Percentiles rank a stretch among this genome's conserved stretches.
These are phyloP conservation scores for Leuciscus idus DNA, from an alignment of 2,113 vertebrate genomes.

Conservation along the genomic window DNA sequence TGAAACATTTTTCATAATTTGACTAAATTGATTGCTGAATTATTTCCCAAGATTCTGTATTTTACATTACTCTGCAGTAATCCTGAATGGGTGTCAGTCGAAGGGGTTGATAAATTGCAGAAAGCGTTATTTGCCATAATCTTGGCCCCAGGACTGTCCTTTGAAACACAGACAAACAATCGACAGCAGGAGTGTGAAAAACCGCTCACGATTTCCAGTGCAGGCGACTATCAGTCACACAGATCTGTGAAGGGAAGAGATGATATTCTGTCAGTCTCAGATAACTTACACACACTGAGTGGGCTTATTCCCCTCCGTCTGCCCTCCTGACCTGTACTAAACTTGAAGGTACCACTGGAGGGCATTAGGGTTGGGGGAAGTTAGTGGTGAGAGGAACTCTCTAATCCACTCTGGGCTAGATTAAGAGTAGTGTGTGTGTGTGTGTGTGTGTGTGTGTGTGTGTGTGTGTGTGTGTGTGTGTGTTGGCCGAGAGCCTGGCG, in stretches of 20 bases:
- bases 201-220: slow-evolving; percentile 68
- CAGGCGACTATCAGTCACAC: slow-evolving; percentile 66
- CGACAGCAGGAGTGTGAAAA: slow-evolving; percentile 69
- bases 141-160: slow-evolving; percentile 69
- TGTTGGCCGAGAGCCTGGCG: slow-evolving; percentile 73
- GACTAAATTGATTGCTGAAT: neutral
- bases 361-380: slow-evolving; percentile 78
- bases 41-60: neutral
- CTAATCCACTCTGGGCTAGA: slow-evolving; percentile 85
- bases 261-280: slow-evolving; percentile 73
- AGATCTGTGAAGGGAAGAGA: slow-evolving; percentile 74
- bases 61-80: neutral
- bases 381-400: slow-evolving; percentile 80
- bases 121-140: slow-evolving; percentile 61
- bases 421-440: slow-evolving; percentile 74
- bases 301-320: slow-evolving; percentile 68
- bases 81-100: slow-evolving; percentile 6
- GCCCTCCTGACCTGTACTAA: slow-evolving; percentile 77
- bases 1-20: neutral
- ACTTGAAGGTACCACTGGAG: slow-evolving; percentile 82
- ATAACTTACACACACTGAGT: slow-evolving; percentile 75
- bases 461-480: slow-evolving; percentile 70
- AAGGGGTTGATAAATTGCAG: slow-evolving; percentile 18
- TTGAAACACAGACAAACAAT: slow-evolving; percentile 75
- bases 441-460: slow-evolving; percentile 70